Conservation (phyloP, 2,888 invertebrate species). For the Encarsia formosa region DNA sequence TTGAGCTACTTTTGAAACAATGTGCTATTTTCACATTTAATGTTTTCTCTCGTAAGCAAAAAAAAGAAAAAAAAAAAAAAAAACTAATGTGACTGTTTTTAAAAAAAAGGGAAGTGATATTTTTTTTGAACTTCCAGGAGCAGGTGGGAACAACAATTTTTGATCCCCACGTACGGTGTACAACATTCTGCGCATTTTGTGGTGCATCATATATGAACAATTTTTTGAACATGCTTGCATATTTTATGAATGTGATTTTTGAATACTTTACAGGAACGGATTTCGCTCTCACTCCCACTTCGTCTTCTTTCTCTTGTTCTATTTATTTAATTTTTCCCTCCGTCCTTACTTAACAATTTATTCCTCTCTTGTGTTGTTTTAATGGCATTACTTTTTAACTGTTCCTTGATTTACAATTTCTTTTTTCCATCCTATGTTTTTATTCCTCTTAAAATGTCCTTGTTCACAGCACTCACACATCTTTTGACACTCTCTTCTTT, state of each 20-base stretch:
- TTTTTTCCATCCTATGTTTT: background rate
- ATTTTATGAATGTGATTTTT: constrained; percentile 52
- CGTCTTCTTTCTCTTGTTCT: constrained; percentile 22
- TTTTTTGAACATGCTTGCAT: constrained; percentile 56
- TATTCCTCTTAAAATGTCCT: background rate
- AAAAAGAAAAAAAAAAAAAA: constrained; percentile 4
- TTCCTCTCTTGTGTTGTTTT: background rate
- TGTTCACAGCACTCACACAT: too few species aligned
- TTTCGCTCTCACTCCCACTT: constrained; percentile 44
- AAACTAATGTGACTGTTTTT: constrained; percentile 48
- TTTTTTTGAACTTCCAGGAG: constrained; percentile 53
- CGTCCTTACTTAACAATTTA: constrained; percentile 6
- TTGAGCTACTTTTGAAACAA: constrained; percentile 26
- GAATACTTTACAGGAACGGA: constrained; percentile 52
- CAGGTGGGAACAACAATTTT: constrained; percentile 52
- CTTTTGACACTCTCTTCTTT: background rate
- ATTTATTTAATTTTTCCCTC: constrained; percentile 13
- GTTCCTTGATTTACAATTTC: constrained; percentile 3
- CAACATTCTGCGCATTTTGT: constrained; percentile 51
- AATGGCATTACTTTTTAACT: background rate
- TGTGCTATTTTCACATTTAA: constrained; percentile 31
- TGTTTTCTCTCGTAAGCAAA: constrained; percentile 37
- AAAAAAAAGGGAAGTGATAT: constrained; percentile 52
- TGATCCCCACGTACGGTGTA: constrained; percentile 51
- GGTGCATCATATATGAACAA: constrained; percentile 52